Conservation (phyloP, 2,888 invertebrate genomes). For the Tineola bisselliella region DNA sequence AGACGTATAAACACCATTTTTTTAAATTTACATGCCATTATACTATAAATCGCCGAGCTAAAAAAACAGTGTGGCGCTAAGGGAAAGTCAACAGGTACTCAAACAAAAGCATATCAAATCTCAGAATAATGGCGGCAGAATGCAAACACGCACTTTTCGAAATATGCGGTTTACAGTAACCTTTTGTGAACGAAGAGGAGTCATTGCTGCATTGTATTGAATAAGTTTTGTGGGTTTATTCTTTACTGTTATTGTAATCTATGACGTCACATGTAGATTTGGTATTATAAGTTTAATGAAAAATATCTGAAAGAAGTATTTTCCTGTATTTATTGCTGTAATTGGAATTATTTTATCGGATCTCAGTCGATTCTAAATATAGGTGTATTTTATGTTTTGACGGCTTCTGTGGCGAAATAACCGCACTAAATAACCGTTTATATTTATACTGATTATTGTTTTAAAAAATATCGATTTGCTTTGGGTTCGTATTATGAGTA, state of each 20-base stretch:
- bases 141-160: conserved; percentile 37
- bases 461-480: too few species aligned
- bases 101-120: conserved; percentile 30
- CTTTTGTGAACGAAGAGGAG: conserved; percentile 25
- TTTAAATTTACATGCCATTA: conserved; percentile 22
- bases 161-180: conserved; percentile 40
- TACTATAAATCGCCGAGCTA: conserved; percentile 34
- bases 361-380: too few species aligned
- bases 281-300: too few species aligned
- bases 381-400: too few species aligned
- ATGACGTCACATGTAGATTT: conserved; percentile 16
- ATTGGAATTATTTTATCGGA: too few species aligned
- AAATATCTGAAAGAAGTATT: too few species aligned
- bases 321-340: too few species aligned
- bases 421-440: too few species aligned
- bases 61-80: conserved; percentile 36
- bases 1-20: conserved; percentile 33
- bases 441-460: too few species aligned
- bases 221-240: conserved; percentile 16
- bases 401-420: too few species aligned
- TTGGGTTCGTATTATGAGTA: too few species aligned
- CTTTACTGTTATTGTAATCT: conserved; percentile 13
- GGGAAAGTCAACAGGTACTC: conserved; percentile 49
- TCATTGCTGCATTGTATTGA: conserved; percentile 22
- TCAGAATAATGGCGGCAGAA: conserved; percentile 28